Evolutionary conservation across 2,113 vertebrate species (phyloP).

Genomic region (Rousettus leschenaultii): DNA sequence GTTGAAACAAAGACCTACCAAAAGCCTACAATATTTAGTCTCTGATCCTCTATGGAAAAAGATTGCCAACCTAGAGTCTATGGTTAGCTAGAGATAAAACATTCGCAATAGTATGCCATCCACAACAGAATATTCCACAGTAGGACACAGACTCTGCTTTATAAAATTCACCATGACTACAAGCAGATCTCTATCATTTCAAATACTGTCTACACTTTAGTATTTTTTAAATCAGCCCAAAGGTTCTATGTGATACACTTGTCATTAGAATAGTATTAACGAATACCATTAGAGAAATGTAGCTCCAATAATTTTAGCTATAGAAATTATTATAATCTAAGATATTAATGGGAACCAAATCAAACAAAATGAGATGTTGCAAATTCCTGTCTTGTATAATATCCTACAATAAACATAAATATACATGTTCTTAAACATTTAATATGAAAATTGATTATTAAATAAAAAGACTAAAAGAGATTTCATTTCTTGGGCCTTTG

Average conservation of each 20-base stretch:
- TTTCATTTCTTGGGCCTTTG: conserved; percentile 7
- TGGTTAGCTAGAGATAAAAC: neutral
- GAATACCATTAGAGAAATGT: conserved; percentile 30
- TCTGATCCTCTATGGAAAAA: neutral
- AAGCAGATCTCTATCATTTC: neutral
- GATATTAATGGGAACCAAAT: conserved; percentile 13
- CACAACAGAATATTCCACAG: neutral
- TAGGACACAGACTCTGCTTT: neutral
- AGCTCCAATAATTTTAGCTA: conserved; percentile 34
- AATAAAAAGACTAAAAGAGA: neutral
- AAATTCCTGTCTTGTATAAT: neutral
- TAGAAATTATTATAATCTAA: conserved; percentile 43
- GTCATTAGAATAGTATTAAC: conserved; percentile 12
- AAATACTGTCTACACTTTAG: neutral
- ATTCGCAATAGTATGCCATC: neutral
- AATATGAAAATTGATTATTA: conserved; percentile 40
- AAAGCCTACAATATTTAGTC: neutral
- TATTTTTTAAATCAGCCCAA: neutral
- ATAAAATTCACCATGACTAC: neutral
- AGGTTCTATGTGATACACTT: neutral
- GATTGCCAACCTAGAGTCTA: neutral
- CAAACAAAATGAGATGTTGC: neutral
- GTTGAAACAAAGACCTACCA: neutral
- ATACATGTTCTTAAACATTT: conserved; percentile 20
- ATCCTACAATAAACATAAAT: conserved; percentile 2